A percentile compares a stretch with the other conserved stretches of the same genome.
phyloP scores from a whole-genome alignment of 2,888 invertebrate species.

The Ferrisia virgata region DNA sequence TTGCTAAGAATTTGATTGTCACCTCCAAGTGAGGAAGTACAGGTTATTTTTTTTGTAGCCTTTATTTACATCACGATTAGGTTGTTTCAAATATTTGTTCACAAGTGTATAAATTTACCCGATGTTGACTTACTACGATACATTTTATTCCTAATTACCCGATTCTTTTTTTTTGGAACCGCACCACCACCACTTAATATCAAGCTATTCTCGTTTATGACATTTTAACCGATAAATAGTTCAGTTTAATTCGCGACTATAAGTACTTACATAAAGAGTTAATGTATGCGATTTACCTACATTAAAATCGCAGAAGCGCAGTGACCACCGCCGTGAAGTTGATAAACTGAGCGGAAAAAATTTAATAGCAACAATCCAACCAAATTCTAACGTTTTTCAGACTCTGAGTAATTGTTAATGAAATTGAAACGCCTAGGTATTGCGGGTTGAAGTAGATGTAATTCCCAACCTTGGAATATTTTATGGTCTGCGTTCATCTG shows the following conservation, averaged over 20 bases:
- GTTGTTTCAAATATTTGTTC: no score
- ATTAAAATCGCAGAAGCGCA: background rate
- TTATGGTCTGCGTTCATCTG: slow-evolving; percentile 18
- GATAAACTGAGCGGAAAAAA: background rate
- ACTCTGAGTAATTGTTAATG: background rate
- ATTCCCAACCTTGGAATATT: slow-evolving; percentile 24
- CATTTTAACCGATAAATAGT: background rate
- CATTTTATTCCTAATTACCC: no score
- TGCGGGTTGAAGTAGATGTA: background rate
- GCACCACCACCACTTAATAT: no score
- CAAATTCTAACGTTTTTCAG: background rate
- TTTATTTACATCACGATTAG: no score
- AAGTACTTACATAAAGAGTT: background rate
- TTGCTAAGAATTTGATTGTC: no score
- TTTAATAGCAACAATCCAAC: background rate
- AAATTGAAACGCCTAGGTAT: background rate
- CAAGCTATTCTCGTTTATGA: background rate
- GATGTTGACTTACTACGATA: no score
- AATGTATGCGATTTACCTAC: background rate
- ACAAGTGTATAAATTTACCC: no score
- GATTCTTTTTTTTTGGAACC: no score
- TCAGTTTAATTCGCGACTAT: background rate
- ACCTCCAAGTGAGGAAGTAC: no score
- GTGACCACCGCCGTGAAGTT: background rate
- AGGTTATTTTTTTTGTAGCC: no score